Conservation (phyloP, 1,140 invertebrate genomes). For the Bombus waltoni region DNA sequence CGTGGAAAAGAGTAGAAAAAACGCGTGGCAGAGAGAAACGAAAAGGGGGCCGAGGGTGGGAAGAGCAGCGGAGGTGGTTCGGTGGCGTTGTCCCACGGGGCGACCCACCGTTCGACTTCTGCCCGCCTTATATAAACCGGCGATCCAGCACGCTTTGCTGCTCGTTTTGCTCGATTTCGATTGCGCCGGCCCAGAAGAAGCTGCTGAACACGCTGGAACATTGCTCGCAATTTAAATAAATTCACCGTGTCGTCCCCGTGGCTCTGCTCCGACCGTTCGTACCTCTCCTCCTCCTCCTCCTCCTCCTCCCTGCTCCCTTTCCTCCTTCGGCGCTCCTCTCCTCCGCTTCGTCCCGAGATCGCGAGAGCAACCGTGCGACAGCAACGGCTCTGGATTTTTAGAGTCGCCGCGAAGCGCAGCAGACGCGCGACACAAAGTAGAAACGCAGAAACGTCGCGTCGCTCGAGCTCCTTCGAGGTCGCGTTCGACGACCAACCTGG, state of each 20-base stretch:
- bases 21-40: conserved; percentile 31
- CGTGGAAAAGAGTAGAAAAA: conserved; percentile 19
- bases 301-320: background rate
- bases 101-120: conserved; percentile 58
- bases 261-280: conserved; percentile 4
- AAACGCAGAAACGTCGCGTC: too few species aligned
- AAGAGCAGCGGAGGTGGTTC: conserved; percentile 46
- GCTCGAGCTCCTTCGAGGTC: too few species aligned
- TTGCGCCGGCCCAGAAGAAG: conserved; percentile 76
- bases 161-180: conserved; percentile 78
- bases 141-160: conserved; percentile 54
- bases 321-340: background rate
- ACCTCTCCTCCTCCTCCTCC: background rate
- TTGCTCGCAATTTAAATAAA: conserved; percentile 82
- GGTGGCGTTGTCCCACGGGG: conserved; percentile 56
- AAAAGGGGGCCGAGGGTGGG: background rate
- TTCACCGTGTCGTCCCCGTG: conserved; percentile 68
- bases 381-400: too few species aligned
- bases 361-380: too few species aligned
- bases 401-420: too few species aligned
- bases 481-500: too few species aligned
- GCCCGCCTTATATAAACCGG: conserved; percentile 61
- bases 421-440: too few species aligned
- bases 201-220: conserved; percentile 82
- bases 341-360: too few species aligned